Percentiles rank a stretch among this genome's conserved stretches.
Conservation (phyloP, 2,113 vertebrate genomes). For the Galbula dea region DNA sequence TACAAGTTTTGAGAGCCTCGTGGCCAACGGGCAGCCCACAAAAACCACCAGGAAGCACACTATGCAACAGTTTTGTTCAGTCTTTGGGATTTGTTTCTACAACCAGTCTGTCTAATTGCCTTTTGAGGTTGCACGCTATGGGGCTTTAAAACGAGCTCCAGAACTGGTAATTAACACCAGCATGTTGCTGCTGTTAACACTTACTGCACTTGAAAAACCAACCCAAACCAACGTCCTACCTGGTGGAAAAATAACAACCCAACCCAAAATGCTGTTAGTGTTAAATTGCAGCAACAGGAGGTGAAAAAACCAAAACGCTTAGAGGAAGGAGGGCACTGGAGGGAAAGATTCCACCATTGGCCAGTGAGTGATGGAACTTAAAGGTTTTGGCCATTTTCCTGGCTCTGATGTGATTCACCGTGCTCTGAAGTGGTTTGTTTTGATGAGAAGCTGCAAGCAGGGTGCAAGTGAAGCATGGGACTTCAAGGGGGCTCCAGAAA, state of each 20-base stretch:
- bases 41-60: not conserved
- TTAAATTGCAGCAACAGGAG: not conserved
- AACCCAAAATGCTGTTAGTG: not conserved
- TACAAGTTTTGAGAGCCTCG: not conserved
- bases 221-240: not conserved
- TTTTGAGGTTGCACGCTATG: rapidly evolving
- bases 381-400: not conserved
- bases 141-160: not conserved
- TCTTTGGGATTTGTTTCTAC: not conserved
- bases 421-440: not conserved
- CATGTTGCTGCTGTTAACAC: not conserved
- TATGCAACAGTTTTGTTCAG: not conserved
- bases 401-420: rapidly evolving
- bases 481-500: not conserved
- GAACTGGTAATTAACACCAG: not conserved
- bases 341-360: not conserved
- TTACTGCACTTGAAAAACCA: not conserved
- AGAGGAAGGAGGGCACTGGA: not conserved
- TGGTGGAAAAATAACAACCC: not conserved
- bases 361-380: not conserved
- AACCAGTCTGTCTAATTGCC: not conserved
- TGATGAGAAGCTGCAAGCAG: not conserved
- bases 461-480: rapidly evolving
- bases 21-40: not conserved
- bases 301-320: not conserved